A percentile compares a stretch with the other conserved stretches of the same genome.
Evolutionary conservation across 2,888 invertebrate genomes (phyloP).

Genomic region (Brachycybe producta): DNA sequence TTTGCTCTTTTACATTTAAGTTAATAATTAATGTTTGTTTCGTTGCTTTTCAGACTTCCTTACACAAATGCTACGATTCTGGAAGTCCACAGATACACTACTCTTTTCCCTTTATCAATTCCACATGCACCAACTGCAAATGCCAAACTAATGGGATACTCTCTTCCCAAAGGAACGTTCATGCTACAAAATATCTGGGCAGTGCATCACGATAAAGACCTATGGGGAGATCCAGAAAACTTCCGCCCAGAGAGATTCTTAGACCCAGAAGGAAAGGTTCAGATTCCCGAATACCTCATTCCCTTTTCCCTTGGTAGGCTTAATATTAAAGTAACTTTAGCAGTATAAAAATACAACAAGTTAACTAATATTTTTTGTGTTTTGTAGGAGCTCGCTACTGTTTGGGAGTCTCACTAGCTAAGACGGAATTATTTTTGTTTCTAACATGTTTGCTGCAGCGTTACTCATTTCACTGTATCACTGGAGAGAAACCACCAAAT

Average conservation of each 20-base stretch:
- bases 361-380: no score
- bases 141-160: neutral
- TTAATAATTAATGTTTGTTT: neutral
- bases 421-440: constrained; percentile 3
- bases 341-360: no score
- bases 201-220: constrained; percentile 3
- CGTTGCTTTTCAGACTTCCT: neutral
- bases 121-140: neutral
- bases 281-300: constrained; percentile 5
- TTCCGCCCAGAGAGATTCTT: constrained; percentile 9
- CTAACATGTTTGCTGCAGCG: constrained; percentile 1
- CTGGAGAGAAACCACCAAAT: neutral
- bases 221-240: constrained; percentile 3
- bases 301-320: constrained; percentile 9
- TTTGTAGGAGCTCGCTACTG: no score
- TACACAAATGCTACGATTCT: neutral
- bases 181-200: neutral
- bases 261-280: neutral
- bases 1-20: neutral
- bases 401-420: no score
- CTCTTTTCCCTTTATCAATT: neutral
- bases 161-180: neutral
- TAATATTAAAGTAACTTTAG: no score
- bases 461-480: neutral
- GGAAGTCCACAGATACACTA: neutral